Percentiles rank a stretch among this genome's conserved stretches.
phyloP scores from a whole-genome alignment of 2,113 vertebrate genomes.

The Fregata magnificens region DNA sequence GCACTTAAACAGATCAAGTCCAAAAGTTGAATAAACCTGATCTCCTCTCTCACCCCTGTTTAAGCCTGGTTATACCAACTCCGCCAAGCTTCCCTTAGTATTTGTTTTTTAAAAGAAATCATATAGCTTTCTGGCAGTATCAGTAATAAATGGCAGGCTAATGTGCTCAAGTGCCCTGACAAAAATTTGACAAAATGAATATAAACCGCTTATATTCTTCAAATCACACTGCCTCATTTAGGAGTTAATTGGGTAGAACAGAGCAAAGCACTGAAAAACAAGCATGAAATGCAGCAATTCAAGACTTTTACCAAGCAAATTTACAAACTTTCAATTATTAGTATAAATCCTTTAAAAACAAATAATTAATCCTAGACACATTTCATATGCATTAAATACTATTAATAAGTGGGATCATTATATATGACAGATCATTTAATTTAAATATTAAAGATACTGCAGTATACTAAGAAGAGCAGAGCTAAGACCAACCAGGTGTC shows the following conservation, averaged over 20 bases:
- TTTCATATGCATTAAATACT: neutral
- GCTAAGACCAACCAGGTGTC: neutral
- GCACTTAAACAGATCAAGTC: neutral
- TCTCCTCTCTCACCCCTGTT: neutral
- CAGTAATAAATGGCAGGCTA: conserved; percentile 13
- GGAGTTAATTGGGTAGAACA: conserved; percentile 24
- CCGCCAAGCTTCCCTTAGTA: neutral
- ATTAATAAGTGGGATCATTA: neutral
- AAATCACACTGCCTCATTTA: conserved; percentile 16
- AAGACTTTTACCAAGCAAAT: neutral
- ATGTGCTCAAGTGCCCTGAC: neutral
- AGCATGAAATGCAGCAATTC: neutral
- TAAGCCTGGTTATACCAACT: neutral
- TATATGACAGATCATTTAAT: neutral
- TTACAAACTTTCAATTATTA: neutral
- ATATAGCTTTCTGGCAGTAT: neutral
- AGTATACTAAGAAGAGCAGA: neutral
- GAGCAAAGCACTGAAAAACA: neutral
- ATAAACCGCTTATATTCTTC: conserved; percentile 14
- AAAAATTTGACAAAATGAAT: conserved; percentile 33
- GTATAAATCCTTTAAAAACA: neutral
- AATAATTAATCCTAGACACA: neutral
- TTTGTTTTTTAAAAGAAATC: neutral
- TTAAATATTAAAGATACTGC: neutral
- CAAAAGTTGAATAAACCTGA: neutral